phyloP scores from a whole-genome alignment of 2,888 invertebrate genomes.

The Tholera decimalis region DNA sequence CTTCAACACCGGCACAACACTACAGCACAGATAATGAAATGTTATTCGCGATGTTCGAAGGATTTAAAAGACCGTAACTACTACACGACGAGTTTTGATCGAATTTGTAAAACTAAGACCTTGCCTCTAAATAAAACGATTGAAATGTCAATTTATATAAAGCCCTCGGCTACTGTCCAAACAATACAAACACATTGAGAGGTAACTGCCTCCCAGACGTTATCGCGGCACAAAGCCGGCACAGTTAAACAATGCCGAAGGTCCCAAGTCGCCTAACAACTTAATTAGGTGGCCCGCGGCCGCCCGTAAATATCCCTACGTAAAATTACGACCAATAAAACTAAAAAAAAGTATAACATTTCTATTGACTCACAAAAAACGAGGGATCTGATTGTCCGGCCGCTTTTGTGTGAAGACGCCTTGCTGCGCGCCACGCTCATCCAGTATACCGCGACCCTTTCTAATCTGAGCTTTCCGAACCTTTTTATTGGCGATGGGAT shows the following conservation, averaged over 20 bases:
- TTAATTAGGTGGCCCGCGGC: constrained; percentile 90
- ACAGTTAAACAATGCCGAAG: constrained; percentile 87
- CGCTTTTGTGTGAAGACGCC: constrained; percentile 88
- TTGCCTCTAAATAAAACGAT: constrained; percentile 48
- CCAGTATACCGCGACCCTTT: constrained; percentile 68
- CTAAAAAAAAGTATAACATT: constrained; percentile 90
- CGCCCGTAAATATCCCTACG: constrained; percentile 90
- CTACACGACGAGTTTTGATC: constrained; percentile 9
- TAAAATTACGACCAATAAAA: constrained; percentile 91
- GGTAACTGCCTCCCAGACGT: constrained; percentile 77
- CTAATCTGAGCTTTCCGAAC: constrained; percentile 53
- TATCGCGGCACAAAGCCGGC: constrained; percentile 83
- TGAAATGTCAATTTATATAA: constrained; percentile 71
- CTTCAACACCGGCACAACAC: constrained; percentile 33
- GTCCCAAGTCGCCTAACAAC: constrained; percentile 88
- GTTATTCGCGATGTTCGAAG: constrained; percentile 32
- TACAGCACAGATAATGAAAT: constrained; percentile 46
- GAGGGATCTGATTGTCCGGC: constrained; percentile 87
- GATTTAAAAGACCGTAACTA: constrained; percentile 6
- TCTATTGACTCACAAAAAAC: constrained; percentile 90
- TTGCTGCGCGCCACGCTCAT: constrained; percentile 79
- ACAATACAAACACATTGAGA: constrained; percentile 80
- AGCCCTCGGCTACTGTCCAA: constrained; percentile 83
- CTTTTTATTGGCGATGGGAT: constrained; percentile 64
- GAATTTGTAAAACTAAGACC: constrained; percentile 5